A percentile compares a stretch with the other conserved stretches of the same genome.
These are phyloP conservation scores for Serranus cabrilla DNA, from an alignment of 2,797 vertebrate genomes.

Conservation along the genomic window DNA sequence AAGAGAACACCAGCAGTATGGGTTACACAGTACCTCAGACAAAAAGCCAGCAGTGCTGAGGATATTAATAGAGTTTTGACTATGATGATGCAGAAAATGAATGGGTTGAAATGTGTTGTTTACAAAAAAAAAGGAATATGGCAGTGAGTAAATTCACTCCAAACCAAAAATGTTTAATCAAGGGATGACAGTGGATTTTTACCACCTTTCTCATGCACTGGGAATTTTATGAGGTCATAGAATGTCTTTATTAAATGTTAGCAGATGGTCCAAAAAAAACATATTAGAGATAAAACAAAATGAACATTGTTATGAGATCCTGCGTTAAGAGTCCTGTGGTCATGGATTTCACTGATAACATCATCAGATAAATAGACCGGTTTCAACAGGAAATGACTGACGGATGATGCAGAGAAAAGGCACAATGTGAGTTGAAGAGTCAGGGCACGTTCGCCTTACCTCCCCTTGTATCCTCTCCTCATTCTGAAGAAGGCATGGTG, in stretches of 20 bases:
- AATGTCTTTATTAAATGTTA: slow-evolving; percentile 55
- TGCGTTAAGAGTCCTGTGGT: slow-evolving; percentile 18
- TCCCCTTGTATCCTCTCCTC: slow-evolving; percentile 99
- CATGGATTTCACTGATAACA: slow-evolving; percentile 40
- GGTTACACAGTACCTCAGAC: background rate
- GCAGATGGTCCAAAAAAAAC: slow-evolving; percentile 19
- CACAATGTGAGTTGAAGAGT: slow-evolving; percentile 30
- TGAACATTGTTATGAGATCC: slow-evolving; percentile 50
- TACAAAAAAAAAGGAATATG: background rate
- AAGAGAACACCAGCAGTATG: background rate
- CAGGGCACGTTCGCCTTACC: slow-evolving; percentile 86
- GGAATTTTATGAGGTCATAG: slow-evolving; percentile 24
- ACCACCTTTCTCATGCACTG: slow-evolving; percentile 54
- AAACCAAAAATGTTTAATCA: slow-evolving; percentile 20
- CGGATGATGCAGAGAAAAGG: slow-evolving; percentile 35
- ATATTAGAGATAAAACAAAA: slow-evolving; percentile 56
- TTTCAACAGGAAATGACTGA: slow-evolving; percentile 59
- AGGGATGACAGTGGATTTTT: slow-evolving; percentile 7
- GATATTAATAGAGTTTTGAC: slow-evolving; percentile 1
- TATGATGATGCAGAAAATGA: slow-evolving; percentile 5
- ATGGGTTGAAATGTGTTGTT: slow-evolving; percentile 10
- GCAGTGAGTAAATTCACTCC: background rate
- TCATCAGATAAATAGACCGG: slow-evolving; percentile 19
- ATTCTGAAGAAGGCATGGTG: slow-evolving; percentile 88
- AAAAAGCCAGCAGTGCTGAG: background rate